Conservation (phyloP, 92 coral and sea anemone genomes). For the Zoanthus solanderi region DNA sequence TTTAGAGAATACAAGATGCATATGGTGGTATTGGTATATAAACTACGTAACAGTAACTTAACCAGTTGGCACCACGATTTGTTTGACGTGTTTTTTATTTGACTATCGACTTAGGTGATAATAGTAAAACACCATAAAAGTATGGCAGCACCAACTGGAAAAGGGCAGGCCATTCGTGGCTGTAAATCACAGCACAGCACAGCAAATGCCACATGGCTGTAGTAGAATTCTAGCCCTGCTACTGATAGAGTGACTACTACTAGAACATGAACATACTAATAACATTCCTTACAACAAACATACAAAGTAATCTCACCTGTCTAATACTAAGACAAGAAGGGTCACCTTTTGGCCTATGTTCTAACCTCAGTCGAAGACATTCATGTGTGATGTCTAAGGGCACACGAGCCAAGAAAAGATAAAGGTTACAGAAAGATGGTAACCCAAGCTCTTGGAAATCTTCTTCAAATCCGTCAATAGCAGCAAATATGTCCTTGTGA, state of each 20-base stretch:
- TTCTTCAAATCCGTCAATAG: constrained; percentile 49
- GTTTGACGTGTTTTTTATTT: too few species aligned
- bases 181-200: too few species aligned
- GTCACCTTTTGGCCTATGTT: constrained; percentile 95
- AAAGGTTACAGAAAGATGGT: constrained; percentile 80
- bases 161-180: too few species aligned
- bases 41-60: too few species aligned
- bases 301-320: constrained; percentile 67
- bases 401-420: constrained; percentile 79
- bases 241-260: neutral
- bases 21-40: too few species aligned
- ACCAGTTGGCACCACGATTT: too few species aligned
- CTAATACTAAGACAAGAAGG: constrained; percentile 93
- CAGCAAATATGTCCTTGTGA: constrained; percentile 28
- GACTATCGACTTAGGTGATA: too few species aligned
- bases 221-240: too few species aligned
- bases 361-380: constrained; percentile 89
- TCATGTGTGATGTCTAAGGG: constrained; percentile 92
- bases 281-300: neutral
- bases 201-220: too few species aligned
- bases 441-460: constrained; percentile 81
- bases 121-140: too few species aligned
- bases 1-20: too few species aligned
- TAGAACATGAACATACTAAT: neutral
- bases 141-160: too few species aligned